Evolutionary conservation across 2,113 vertebrate genomes (phyloP).

Genomic region (Acinonyx jubatus): DNA sequence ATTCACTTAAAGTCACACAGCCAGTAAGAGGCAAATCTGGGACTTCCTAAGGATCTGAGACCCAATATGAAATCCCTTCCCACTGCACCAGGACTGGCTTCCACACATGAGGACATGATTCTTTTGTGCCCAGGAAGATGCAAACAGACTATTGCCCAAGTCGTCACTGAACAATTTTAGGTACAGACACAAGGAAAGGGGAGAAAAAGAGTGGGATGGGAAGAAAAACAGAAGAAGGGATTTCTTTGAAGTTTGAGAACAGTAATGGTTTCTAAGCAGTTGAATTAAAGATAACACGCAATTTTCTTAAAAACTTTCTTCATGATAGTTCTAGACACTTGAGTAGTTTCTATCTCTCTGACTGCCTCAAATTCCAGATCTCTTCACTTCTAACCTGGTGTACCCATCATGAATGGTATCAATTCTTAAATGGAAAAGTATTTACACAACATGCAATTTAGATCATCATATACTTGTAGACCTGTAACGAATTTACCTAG

Average conservation of each 20-base stretch:
- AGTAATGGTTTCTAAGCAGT: background rate
- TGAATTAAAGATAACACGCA: constrained; percentile 24
- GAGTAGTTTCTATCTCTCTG: background rate
- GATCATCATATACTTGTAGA: background rate
- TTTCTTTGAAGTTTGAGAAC: background rate
- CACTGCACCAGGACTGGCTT: background rate
- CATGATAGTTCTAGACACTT: background rate
- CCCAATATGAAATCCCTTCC: background rate
- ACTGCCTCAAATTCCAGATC: constrained; percentile 5
- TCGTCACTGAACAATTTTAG: background rate
- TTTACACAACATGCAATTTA: background rate
- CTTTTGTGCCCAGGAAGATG: background rate
- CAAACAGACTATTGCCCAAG: background rate
- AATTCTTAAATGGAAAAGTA: background rate
- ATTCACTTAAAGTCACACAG: background rate
- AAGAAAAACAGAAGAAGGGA: background rate
- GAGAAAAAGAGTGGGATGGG: background rate
- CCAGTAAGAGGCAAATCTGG: background rate
- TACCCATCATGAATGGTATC: background rate
- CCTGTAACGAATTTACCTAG: background rate
- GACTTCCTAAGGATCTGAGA: background rate
- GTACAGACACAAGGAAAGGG: background rate
- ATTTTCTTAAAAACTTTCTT: background rate
- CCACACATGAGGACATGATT: background rate
- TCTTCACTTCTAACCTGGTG: background rate